Evolutionary conservation across 2,888 invertebrate genomes (phyloP), one percentile per base, ranked within the genome.

Genomic region (Andrena minutula): DNA sequence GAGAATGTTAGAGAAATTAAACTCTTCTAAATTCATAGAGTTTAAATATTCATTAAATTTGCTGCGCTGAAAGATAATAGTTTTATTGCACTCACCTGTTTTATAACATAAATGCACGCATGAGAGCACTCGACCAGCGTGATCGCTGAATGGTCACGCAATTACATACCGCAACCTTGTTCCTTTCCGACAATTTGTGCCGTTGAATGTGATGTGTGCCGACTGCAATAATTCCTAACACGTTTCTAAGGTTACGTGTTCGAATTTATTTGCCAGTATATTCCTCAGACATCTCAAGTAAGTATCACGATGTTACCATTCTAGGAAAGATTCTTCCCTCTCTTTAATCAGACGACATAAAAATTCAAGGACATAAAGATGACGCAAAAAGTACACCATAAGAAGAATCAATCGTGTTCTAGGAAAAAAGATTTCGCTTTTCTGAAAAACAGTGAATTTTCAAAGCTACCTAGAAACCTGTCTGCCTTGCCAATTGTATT

Each of bases 131-230:
- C 12, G 49, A 60, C n/a, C 47, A 70, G 28, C 56, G 20, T 28
- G 60, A 53, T 30, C 41, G 61, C 41, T 56, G 75, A 82, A 75
- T 64, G 63, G 60, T 64, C 75, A 58, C 23, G 60, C 66, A 51
- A 64, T 75, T 75, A 75, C 47, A 75, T 4, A 41, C 63, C 56
- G 64, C 63, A 82, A 78, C 82, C 80, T 82, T 82, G 82, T 41
- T 75, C 49, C 58, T 66, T 71, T 72, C 82, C 82, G 71, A 56
- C 82, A 82, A 82, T 82, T 82, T 75, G 71, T 75, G 68, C 47
- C 71, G 80, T 75, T 75, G 71, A 8, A 2, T 58, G 61, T 75
- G 80, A 82, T 79, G 82, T 73, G 75, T 75, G 63, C 68, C 20
- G 49, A 10, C 56, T 20, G 49, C 53, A 75, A 75, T 70, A 68